Conservation (phyloP, 1,140 invertebrate species). For the Dicyema japonicum region DNA sequence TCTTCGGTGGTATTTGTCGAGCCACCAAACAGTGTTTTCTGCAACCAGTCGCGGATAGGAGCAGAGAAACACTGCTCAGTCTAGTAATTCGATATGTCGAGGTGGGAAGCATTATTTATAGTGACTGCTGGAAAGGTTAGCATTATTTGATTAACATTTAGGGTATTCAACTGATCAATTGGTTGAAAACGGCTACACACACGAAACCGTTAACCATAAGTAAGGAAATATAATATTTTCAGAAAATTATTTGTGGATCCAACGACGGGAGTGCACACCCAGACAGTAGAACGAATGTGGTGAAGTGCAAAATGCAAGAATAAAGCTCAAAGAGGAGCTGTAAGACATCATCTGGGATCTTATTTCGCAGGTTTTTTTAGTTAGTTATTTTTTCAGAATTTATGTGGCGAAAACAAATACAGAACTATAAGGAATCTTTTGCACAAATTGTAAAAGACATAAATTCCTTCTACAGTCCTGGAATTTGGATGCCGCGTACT, state of each 20-base stretch:
- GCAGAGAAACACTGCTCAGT: no score
- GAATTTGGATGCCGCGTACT: no score
- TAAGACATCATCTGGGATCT: neutral
- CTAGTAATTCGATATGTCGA: no score
- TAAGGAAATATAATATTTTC: neutral
- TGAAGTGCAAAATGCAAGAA: constrained; percentile 1
- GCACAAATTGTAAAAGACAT: no score
- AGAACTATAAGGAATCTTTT: no score
- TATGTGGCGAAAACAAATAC: no score
- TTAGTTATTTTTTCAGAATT: no score
- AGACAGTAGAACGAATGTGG: constrained; percentile 1
- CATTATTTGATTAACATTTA: no score
- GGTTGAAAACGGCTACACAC: no score
- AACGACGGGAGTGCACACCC: neutral
- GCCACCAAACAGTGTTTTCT: neutral
- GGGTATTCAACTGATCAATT: no score
- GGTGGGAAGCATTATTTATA: neutral
- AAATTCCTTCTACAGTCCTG: no score
- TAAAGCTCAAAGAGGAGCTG: neutral
- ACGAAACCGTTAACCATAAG: neutral
- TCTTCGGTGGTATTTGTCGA: constrained; percentile 1
- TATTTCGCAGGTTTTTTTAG: constrained; percentile 1
- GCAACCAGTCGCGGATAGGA: neutral
- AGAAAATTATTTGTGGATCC: neutral
- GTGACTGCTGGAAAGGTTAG: neutral